Base-by-base conservation (phyloP, 2,888 invertebrate species). In the Adelognathus sp. region DNA sequence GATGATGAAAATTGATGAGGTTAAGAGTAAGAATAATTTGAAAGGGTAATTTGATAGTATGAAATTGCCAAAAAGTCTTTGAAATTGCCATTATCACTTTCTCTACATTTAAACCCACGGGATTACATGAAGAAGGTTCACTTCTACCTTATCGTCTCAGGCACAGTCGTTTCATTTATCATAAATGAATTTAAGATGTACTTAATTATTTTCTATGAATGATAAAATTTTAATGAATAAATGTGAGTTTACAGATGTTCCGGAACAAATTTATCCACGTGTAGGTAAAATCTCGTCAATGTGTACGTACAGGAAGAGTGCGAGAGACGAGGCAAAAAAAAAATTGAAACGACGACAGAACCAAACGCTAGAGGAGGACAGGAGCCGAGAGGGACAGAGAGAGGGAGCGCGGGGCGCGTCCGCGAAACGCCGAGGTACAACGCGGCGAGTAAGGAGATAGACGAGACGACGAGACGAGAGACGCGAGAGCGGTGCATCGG, bases 401-500 rank as follows among this genome's bases (percentile, higher is more conserved):
- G 44, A 58, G 67, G 56, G 70, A 77, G 52, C 36, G 61, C 33
- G 67, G 14, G 74, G 60, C 64, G 81, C 82, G 85, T 82, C 81
- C 80, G 79, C 69, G 64, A 78, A 74, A 69, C 70, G 73, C 67
- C 56, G 50, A 78, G 73, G 67, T 76, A 64, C 58, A 50, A 52
- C 50, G 41, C 46, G 46, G 41, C 24, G 36, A 31, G 61, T 33
- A 71, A 50, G 64, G 50, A 50, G 61, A 66, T 61, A 7, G 54
- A 69, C 75, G 76, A 72, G 79, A 71, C 52, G 64, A 73, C 75
- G 73, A 71, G 79, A 73, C 56, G 77, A 39, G 76, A 60, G 73
- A 75, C 76, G 79, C 77, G 72, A n/a, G n/a, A n/a, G 64, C 41
- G 71, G 84, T 81, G 83, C 83, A 79, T 77, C 77, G n/a, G 72